phyloP scores from a whole-genome alignment of 2,797 vertebrate genomes.

The Fringilla coelebs region DNA sequence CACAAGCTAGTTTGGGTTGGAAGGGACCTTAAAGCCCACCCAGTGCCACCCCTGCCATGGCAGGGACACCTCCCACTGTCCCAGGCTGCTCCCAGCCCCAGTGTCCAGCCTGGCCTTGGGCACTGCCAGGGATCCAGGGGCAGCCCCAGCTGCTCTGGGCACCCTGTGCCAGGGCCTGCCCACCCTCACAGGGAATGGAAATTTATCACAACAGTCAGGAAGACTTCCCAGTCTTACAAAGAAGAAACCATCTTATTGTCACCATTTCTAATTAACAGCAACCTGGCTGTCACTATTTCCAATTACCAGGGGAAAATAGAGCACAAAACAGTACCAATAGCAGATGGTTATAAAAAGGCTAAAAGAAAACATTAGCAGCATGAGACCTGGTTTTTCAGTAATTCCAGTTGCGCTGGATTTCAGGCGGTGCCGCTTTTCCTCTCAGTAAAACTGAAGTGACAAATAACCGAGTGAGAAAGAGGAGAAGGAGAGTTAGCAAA shows the following conservation, averaged over 20 bases:
- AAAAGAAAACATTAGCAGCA: constrained; percentile 62
- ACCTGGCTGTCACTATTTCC: constrained; percentile 5
- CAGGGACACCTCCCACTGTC: neutral
- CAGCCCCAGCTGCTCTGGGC: neutral
- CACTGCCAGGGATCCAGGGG: neutral
- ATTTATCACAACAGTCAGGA: neutral
- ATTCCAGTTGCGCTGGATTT: constrained; percentile 38
- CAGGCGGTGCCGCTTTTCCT: constrained; percentile 2
- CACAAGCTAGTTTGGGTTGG: neutral
- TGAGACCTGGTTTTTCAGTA: constrained; percentile 50
- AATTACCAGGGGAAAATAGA: constrained; percentile 45
- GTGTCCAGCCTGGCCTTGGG: accelerated
- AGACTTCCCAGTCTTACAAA: neutral
- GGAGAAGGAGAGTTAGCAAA: constrained; percentile 42
- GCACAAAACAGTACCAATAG: neutral
- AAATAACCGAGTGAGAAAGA: constrained; percentile 37
- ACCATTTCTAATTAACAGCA: constrained; percentile 34
- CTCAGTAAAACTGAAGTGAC: constrained; percentile 38
- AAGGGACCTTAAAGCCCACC: accelerated
- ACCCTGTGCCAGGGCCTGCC: neutral
- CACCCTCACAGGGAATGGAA: neutral
- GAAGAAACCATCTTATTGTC: neutral
- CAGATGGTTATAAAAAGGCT: constrained; percentile 63
- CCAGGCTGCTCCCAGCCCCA: neutral
- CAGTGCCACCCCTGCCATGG: neutral